Conservation (phyloP, 1,140 invertebrate genomes). For the Tetragnatha versicolor region DNA sequence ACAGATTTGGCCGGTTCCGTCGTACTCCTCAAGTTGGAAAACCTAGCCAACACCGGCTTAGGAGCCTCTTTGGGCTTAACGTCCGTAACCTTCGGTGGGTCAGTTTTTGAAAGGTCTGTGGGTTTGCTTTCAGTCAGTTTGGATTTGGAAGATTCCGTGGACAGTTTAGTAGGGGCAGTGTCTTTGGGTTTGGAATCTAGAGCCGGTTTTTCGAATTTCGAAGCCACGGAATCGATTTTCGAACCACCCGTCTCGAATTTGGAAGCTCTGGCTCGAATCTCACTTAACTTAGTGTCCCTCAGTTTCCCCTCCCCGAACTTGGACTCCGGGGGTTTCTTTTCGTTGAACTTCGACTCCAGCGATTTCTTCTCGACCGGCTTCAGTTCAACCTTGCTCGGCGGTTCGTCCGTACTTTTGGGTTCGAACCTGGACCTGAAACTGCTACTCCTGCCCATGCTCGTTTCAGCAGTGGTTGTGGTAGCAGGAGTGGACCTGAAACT, state of each 20-base stretch:
- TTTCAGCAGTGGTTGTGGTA: not conserved
- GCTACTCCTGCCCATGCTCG: not conserved
- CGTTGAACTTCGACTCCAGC: slow-evolving; percentile 29
- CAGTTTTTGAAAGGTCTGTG: slow-evolving; percentile 9
- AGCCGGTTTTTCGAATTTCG: slow-evolving; percentile 1
- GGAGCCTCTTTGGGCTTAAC: slow-evolving; percentile 11
- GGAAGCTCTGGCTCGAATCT: slow-evolving; percentile 32
- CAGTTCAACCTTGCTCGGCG: not conserved
- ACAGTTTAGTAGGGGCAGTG: not conserved
- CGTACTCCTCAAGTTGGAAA: not conserved
- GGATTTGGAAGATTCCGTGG: too few species aligned
- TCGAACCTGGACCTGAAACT: slow-evolving; percentile 11
- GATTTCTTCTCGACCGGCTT: slow-evolving; percentile 28
- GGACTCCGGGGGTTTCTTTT: slow-evolving; percentile 27
- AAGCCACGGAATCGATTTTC: slow-evolving; percentile 1
- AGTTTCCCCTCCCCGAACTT: slow-evolving; percentile 39
- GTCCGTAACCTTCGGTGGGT: not conserved
- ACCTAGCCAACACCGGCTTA: slow-evolving; percentile 37
- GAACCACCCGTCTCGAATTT: slow-evolving; percentile 35
- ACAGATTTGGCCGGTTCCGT: too few species aligned
- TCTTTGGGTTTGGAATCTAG: slow-evolving; percentile 17
- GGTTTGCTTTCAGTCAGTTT: too few species aligned
- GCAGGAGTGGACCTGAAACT: not conserved
- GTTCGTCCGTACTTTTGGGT: not conserved
- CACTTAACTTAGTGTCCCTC: slow-evolving; percentile 44